Base-by-base conservation (phyloP, 2,888 invertebrate species). In the Kuschelorhynchus macadamiae region DNA sequence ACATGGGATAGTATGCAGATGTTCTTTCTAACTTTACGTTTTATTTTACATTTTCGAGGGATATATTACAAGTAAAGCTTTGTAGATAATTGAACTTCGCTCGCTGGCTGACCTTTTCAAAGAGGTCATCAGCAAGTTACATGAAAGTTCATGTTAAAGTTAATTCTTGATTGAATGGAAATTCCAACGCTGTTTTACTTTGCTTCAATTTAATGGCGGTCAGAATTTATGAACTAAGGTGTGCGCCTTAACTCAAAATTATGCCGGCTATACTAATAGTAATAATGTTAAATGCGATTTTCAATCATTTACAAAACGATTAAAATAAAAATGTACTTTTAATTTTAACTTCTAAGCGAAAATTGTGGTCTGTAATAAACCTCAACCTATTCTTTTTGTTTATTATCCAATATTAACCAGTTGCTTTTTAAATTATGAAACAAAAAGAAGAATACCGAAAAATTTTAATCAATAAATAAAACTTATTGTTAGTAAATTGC, bases 1-100 rank as follows among this genome's bases (percentile, higher is more conserved):
- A 16, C 60, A 61, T 61, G 60, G 60, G 60, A 61, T 39, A 61
- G 50, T 61, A 61, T 61, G 60, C 60, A 61, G 60, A 61, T 61
- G 60, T 61, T 61, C 60, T 50, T 50, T 60, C 60, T 18, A 50
- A 61, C 39, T 61, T 49, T 30, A 61, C 60, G 50, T 61, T 49
- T 50, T 57, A 44, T 33, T 30, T 46, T 17, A 50, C 50, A 32
- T 50, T 50, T 55, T 39, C 55, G 41, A 12, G 12, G 56, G 30
- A 50, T 61, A 39, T 61, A 61, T 61, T 25, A 49, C 47, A 59
- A 59, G 47, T 59, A 36, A 30, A 39, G 39, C 59, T 39, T 49
- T 49, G 47, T 49, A 49, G 49, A 47, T 59, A 59, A 59, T 59
- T 59, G 59, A 59, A 49, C 36, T 32, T 14, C 14, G 59, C 47